Percentiles rank a stretch among this genome's conserved stretches.
Evolutionary conservation across 1,140 invertebrate species (phyloP).

Genomic region (Platyscapa corneri): DNA sequence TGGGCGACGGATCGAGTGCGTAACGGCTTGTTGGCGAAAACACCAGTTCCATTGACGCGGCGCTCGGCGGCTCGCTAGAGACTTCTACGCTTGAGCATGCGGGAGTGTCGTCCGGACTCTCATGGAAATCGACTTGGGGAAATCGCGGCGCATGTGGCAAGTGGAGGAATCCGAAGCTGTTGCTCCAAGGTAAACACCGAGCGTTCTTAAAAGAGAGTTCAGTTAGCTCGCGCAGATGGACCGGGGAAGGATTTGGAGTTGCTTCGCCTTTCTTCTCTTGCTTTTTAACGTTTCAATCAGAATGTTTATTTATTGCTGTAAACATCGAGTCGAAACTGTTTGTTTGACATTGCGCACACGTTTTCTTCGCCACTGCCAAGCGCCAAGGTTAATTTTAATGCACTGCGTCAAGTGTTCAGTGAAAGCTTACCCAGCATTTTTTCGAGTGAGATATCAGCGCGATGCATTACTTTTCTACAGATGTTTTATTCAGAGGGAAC

Average conservation of each 20-base stretch:
- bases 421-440: neutral
- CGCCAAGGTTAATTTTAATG: neutral
- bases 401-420: neutral
- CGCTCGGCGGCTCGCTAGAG: no score
- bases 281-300: neutral
- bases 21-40: no score
- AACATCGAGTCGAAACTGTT: neutral
- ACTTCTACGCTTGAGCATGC: no score
- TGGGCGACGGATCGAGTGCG: neutral
- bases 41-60: no score
- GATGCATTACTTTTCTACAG: neutral
- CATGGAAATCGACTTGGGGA: neutral
- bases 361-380: neutral
- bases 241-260: neutral
- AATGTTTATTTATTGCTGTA: neutral
- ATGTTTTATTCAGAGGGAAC: neutral
- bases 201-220: neutral
- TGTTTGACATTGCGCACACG: neutral
- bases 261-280: neutral
- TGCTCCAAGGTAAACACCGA: no score
- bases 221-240: neutral
- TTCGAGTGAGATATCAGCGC: neutral
- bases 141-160: neutral
- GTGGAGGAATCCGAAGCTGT: no score
- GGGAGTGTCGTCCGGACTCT: neutral